Conservation (phyloP, 2,888 invertebrate genomes). For the Scelioninae gen. 2 region DNA sequence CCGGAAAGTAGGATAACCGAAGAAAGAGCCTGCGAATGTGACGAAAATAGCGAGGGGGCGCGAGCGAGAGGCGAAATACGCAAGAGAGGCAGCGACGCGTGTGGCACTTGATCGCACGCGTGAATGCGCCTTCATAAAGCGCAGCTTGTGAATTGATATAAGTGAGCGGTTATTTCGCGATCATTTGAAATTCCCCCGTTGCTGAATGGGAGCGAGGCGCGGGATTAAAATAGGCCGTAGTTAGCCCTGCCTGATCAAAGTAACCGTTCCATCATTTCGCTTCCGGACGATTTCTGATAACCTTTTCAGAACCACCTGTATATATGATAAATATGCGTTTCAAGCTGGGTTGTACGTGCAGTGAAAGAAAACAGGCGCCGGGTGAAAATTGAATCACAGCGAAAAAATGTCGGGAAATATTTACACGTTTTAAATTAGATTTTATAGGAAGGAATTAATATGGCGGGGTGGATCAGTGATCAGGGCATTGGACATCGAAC, state of each 20-base stretch:
- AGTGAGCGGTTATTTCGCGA: conserved; percentile 75
- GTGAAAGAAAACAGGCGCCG: conserved; percentile 45
- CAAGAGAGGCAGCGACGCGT: conserved; percentile 54
- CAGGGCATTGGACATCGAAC: too few relatives aligned
- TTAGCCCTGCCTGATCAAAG: conserved; percentile 57
- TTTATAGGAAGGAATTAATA: too few relatives aligned
- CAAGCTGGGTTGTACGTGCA: conserved; percentile 44
- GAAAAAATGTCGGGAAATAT: conserved; percentile 21
- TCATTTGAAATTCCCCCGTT: conserved; percentile 71
- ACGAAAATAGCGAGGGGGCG: conserved; percentile 37
- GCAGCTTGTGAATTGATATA: conserved; percentile 73
- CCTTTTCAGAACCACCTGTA: conserved; percentile 58
- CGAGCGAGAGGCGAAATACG: conserved; percentile 45
- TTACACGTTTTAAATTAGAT: too few relatives aligned
- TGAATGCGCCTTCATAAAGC: conserved; percentile 74
- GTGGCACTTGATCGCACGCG: conserved; percentile 68
- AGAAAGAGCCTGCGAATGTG: conserved; percentile 54
- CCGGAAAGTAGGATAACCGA: conserved; percentile 54
- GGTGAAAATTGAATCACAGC: conserved; percentile 25
- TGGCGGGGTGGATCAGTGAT: too few relatives aligned
- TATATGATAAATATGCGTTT: conserved; percentile 55
- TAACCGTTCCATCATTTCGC: conserved; percentile 54
- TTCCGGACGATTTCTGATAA: conserved; percentile 55
- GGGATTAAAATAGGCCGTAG: conserved; percentile 58
- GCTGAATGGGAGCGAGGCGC: conserved; percentile 63